Conservation (phyloP, 2,113 vertebrate species). For the Orientallactaga bullata region DNA sequence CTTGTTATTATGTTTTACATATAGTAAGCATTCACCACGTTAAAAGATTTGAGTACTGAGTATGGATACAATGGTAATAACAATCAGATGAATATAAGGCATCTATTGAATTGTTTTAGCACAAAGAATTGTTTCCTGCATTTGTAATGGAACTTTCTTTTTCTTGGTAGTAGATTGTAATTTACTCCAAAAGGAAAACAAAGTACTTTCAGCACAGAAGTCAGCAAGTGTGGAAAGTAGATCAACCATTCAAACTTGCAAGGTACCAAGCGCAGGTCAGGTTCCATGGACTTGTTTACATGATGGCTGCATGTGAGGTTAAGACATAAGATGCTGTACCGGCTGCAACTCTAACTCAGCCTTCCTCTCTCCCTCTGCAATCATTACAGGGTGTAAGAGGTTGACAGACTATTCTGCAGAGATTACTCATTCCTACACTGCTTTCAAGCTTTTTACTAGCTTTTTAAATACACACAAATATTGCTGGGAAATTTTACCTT, state of each 20-base stretch:
- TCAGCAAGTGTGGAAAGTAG: not conserved
- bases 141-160: not conserved
- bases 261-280: not conserved
- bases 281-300: too few relatives aligned
- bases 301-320: not conserved
- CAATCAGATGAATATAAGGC: not conserved
- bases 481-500: not conserved
- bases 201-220: not conserved
- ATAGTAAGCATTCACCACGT: not conserved
- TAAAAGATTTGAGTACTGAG: not conserved
- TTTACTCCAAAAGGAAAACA: constrained; percentile 7
- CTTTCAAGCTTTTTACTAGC: not conserved
- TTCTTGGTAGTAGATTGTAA: not conserved
- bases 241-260: not conserved
- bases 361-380: not conserved
- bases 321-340: not conserved
- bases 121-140: not conserved
- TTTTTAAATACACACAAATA: not conserved
- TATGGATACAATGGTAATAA: not conserved
- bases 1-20: not conserved
- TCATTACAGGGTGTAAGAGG: not conserved
- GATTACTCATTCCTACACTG: not conserved
- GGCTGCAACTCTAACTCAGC: not conserved
- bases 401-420: not conserved
- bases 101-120: constrained; percentile 23